These are phyloP conservation scores for Esox niger DNA, from an alignment of 2,113 vertebrate genomes.

Conservation along the genomic window DNA sequence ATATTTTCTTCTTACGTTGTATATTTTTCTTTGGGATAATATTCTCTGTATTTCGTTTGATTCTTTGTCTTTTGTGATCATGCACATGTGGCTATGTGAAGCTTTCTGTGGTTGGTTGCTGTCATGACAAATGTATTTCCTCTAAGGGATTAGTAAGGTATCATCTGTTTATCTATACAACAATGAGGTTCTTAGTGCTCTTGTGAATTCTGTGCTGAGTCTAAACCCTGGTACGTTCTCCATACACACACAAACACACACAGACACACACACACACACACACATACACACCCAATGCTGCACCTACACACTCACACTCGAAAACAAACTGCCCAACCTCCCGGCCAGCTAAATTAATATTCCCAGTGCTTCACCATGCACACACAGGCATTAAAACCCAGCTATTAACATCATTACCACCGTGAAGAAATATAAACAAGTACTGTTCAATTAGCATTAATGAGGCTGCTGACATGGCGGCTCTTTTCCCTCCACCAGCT, in stretches of 20 bases:
- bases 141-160: neutral
- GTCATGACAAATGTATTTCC: neutral
- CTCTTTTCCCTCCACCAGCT: slow-evolving; percentile 30
- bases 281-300: neutral
- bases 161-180: neutral
- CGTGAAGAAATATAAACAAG: slow-evolving; percentile 59
- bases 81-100: neutral
- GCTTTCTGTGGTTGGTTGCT: neutral
- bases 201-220: neutral
- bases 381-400: slow-evolving; percentile 46
- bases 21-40: neutral
- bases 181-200: neutral
- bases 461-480: slow-evolving; percentile 37
- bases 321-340: neutral
- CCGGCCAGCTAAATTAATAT: neutral
- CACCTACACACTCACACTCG: neutral
- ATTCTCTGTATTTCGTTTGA: too few species aligned
- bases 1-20: neutral
- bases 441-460: slow-evolving; percentile 59
- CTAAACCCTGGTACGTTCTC: neutral
- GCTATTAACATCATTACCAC: slow-evolving; percentile 56
- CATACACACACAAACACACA: neutral
- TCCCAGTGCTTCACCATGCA: neutral
- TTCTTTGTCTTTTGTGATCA: neutral
- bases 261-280: slow-evolving; percentile 1